phyloP scores from a whole-genome alignment of 92 coral and sea anemone genomes.

The Phymanthus crucifer region DNA sequence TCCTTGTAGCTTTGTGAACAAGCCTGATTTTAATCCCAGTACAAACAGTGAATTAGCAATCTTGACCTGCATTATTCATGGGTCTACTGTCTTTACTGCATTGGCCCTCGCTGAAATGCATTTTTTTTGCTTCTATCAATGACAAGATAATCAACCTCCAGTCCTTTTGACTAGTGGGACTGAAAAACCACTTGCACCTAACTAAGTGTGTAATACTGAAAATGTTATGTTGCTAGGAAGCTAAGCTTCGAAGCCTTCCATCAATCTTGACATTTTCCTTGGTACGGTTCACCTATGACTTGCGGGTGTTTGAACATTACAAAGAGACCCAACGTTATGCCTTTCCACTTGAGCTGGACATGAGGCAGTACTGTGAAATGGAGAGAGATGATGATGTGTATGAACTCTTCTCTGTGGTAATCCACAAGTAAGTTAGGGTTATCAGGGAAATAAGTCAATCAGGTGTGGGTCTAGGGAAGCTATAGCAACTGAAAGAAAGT shows the following conservation, averaged over 20 bases:
- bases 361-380: slow-evolving; percentile 70
- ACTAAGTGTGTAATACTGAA: background rate
- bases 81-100: too few relatives aligned
- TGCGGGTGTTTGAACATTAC: slow-evolving; percentile 60
- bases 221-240: slow-evolving; percentile 31
- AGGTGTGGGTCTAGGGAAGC: too few relatives aligned
- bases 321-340: slow-evolving; percentile 73
- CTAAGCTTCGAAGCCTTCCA: slow-evolving; percentile 72
- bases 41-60: too few relatives aligned
- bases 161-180: too few relatives aligned
- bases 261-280: slow-evolving; percentile 71
- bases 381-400: slow-evolving; percentile 41
- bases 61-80: too few relatives aligned
- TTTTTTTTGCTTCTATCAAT: too few relatives aligned
- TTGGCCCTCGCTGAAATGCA: too few relatives aligned
- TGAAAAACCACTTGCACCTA: background rate
- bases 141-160: too few relatives aligned
- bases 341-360: slow-evolving; percentile 67
- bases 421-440: slow-evolving; percentile 57
- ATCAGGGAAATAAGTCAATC: background rate
- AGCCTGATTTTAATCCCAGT: too few relatives aligned
- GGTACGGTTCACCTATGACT: slow-evolving; percentile 73
- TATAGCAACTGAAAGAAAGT: too few relatives aligned
- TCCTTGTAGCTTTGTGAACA: too few relatives aligned
- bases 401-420: slow-evolving; percentile 76